Percentiles rank a stretch among this genome's conserved stretches.
Evolutionary conservation across 2,113 vertebrate species (phyloP).

Genomic region (Microcebus ravelobensis): DNA sequence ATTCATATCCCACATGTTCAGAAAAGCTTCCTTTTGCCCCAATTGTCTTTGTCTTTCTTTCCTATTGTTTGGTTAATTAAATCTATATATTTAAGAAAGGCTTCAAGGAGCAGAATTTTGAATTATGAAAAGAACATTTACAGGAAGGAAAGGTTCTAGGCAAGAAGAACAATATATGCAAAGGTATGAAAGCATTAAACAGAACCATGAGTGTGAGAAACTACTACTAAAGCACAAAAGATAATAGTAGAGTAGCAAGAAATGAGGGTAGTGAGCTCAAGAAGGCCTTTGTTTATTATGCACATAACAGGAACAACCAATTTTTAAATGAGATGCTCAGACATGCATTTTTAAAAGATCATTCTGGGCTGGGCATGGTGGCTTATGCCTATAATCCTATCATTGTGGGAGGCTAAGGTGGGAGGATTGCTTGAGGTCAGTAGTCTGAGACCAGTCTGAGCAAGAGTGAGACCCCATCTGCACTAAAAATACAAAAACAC

Average conservation of each 20-base stretch:
- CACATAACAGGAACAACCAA: background rate
- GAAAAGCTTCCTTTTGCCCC: background rate
- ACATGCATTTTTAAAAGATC: background rate
- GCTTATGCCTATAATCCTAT: no score
- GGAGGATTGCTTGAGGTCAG: no score
- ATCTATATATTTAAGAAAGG: background rate
- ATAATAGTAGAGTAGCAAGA: background rate
- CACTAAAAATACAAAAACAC: no score
- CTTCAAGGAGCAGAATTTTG: constrained; percentile 13
- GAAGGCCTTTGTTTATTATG: background rate
- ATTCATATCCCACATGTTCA: background rate
- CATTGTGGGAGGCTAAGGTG: no score
- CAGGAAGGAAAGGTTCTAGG: background rate
- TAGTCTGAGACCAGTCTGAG: no score
- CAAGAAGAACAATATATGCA: background rate
- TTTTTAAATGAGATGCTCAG: constrained; percentile 6
- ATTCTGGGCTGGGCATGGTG: background rate
- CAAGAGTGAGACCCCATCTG: no score
- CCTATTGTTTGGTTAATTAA: background rate
- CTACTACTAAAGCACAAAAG: background rate
- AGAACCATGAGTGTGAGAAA: background rate
- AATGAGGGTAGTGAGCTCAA: background rate
- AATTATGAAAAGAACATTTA: background rate
- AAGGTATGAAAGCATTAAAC: background rate
- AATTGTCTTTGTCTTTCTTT: background rate